A percentile compares a stretch with the other conserved stretches of the same genome.
These are phyloP conservation scores for Trissolcus japonicus DNA, from an alignment of 2,888 invertebrate species.

Conservation along the genomic window DNA sequence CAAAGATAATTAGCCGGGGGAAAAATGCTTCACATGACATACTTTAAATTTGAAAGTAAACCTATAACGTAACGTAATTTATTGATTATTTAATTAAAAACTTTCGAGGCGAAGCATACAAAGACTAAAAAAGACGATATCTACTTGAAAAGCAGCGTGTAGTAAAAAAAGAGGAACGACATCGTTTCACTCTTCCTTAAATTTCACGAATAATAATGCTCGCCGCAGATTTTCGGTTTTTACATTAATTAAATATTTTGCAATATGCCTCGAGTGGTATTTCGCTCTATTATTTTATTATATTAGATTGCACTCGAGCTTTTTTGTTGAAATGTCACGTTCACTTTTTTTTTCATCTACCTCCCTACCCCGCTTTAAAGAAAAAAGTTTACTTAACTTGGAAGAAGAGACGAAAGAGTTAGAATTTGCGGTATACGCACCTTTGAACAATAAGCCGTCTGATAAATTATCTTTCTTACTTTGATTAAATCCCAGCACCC, in stretches of 20 bases:
- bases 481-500: slow-evolving; percentile 41
- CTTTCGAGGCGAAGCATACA: slow-evolving; percentile 35
- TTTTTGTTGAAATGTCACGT: slow-evolving; percentile 25
- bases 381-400: background rate
- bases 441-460: slow-evolving; percentile 12
- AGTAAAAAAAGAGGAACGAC: slow-evolving; percentile 61
- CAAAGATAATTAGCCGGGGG: slow-evolving; percentile 37
- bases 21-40: slow-evolving; percentile 23
- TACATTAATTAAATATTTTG: slow-evolving; percentile 74
- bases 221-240: slow-evolving; percentile 72
- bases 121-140: slow-evolving; percentile 33
- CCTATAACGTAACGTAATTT: slow-evolving; percentile 38
- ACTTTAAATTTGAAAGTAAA: slow-evolving; percentile 34
- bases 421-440: slow-evolving; percentile 14
- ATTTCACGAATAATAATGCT: slow-evolving; percentile 62
- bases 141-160: slow-evolving; percentile 44
- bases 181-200: slow-evolving; percentile 61
- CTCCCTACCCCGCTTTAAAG: no score
- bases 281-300: slow-evolving; percentile 40
- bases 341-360: no score
- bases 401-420: background rate
- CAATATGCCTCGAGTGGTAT: slow-evolving; percentile 35
- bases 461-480: slow-evolving; percentile 31
- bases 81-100: slow-evolving; percentile 56
- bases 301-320: slow-evolving; percentile 33